Conservation (phyloP, 2,113 vertebrate species). For the Corythornis vintsioides region DNA sequence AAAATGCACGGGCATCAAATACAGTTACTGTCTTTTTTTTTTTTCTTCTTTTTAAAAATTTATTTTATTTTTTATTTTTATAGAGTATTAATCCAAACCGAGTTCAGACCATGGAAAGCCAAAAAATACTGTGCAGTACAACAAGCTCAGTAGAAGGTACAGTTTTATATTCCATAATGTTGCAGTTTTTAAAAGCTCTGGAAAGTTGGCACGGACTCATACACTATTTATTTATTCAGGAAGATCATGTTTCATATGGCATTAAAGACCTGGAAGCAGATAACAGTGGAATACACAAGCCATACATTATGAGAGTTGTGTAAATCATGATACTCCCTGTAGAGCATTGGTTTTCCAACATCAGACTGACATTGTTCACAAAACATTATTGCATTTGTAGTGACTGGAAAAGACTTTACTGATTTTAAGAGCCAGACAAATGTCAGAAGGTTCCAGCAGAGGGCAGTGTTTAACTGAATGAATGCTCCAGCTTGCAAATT, state of each 20-base stretch:
- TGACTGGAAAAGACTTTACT: background rate
- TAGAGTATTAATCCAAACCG: constrained; percentile 67
- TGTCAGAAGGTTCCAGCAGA: constrained; percentile 41
- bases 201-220: background rate
- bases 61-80: background rate
- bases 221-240: background rate
- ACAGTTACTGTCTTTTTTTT: background rate
- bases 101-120: constrained; percentile 29
- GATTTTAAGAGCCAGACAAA: background rate
- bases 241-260: background rate
- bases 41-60: no score
- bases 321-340: background rate
- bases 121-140: constrained; percentile 37
- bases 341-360: background rate
- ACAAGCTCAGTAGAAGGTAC: constrained; percentile 64
- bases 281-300: background rate
- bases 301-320: background rate
- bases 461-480: constrained; percentile 55
- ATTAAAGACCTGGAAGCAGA: background rate
- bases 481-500: background rate
- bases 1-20: background rate
- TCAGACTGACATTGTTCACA: background rate
- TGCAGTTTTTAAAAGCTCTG: background rate
- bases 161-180: background rate
- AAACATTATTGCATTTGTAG: background rate